Evolutionary conservation across 2,888 invertebrate genomes (phyloP).

Genomic region (Acleris cristana): DNA sequence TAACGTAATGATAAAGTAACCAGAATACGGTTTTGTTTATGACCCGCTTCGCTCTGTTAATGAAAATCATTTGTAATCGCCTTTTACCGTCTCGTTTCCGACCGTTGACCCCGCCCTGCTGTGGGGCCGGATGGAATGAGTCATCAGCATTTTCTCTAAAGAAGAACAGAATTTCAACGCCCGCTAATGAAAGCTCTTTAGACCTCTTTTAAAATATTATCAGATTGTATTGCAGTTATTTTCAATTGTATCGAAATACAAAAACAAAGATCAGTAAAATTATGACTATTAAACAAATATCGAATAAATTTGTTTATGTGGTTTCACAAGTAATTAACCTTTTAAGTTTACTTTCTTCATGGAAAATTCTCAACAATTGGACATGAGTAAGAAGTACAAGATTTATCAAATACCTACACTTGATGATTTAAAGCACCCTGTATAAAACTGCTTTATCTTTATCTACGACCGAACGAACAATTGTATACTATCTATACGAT

Average conservation of each 20-base stretch:
- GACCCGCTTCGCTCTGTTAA: conserved; percentile 19
- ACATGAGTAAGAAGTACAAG: too few relatives aligned
- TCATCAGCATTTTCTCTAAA: conserved; percentile 28
- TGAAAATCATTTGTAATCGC: conserved; percentile 28
- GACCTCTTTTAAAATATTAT: conserved; percentile 14
- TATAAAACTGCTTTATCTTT: not conserved
- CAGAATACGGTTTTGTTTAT: conserved; percentile 24
- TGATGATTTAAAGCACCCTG: too few relatives aligned
- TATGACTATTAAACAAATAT: too few relatives aligned
- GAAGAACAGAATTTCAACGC: conserved; percentile 9
- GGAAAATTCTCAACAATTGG: too few relatives aligned
- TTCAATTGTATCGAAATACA: too few relatives aligned
- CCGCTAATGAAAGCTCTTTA: conserved; percentile 10
- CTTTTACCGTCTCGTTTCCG: conserved; percentile 10
- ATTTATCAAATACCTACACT: too few relatives aligned
- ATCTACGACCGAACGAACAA: conserved; percentile 3
- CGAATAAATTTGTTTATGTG: too few relatives aligned
- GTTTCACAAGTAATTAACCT: too few relatives aligned
- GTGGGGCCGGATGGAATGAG: conserved; percentile 21
- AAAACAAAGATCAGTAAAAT: too few relatives aligned
- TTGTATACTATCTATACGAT: conserved; percentile 3
- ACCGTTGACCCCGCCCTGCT: conserved; percentile 15
- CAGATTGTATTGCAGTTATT: not conserved
- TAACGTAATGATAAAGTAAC: conserved; percentile 21
- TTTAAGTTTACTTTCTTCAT: too few relatives aligned